A percentile compares a stretch with the other conserved stretches of the same genome.
phyloP scores from a whole-genome alignment of 1,140 invertebrate genomes.

The Dysdera silvatica region DNA sequence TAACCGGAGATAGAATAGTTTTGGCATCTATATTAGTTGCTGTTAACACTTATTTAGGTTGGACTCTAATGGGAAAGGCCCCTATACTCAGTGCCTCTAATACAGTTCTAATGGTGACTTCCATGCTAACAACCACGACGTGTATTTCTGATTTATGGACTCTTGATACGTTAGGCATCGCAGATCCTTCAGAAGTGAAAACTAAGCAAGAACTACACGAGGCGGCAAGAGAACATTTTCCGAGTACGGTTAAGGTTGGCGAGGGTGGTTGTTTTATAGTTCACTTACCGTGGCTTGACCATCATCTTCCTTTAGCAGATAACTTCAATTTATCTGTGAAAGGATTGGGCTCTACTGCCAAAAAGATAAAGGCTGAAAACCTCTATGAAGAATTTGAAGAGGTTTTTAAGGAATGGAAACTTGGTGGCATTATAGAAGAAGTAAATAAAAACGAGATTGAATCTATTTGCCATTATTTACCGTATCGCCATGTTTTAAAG shows the following conservation, averaged over 20 bases:
- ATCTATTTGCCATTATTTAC: constrained; percentile 37
- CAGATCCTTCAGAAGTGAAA: constrained; percentile 37
- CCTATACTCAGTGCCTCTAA: neutral
- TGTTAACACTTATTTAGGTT: constrained; percentile 10
- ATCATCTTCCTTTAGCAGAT: constrained; percentile 28
- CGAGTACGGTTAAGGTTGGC: constrained; percentile 33
- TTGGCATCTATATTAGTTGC: neutral
- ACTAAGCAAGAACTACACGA: constrained; percentile 31
- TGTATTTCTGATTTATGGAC: constrained; percentile 40
- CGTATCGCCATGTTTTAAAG: constrained; percentile 33
- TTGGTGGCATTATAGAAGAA: constrained; percentile 36
- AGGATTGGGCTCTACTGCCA: constrained; percentile 28
- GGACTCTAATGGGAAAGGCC: neutral
- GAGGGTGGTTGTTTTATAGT: constrained; percentile 37
- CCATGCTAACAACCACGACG: constrained; percentile 29
- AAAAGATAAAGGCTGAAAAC: constrained; percentile 32
- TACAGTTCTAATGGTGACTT: too few species aligned
- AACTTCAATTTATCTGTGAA: constrained; percentile 33
- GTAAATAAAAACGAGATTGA: constrained; percentile 32
- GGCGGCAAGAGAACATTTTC: constrained; percentile 35
- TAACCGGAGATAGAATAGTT: neutral
- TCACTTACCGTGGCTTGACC: constrained; percentile 37
- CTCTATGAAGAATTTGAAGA: constrained; percentile 37
- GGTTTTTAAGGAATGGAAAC: constrained; percentile 38
- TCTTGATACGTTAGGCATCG: constrained; percentile 42